Evolutionary conservation across 2,113 vertebrate species (phyloP), one percentile per base, ranked within the genome.

Genomic region (Lutjanus erythropterus): DNA sequence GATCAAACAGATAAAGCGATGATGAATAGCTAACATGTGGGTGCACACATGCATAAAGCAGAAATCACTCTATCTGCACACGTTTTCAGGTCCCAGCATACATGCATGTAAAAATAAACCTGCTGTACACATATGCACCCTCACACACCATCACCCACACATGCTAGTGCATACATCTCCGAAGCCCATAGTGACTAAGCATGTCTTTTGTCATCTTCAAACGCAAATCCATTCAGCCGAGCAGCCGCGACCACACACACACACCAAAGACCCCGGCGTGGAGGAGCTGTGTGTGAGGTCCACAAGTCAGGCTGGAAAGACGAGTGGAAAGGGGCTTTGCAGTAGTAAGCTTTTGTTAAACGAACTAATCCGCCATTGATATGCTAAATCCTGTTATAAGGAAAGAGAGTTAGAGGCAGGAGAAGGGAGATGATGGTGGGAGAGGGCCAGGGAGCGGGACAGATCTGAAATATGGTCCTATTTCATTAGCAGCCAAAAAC

Each of bases 311-410:
- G 68, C 90, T 92, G 86, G 85, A 89, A 81, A 78, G 88, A 90
- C 78, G 83, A 93, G 90, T 91, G 90, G 87, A 93, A 94, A 92
- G 81, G 77, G 78, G 89, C 90, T 93, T 93, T 94, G 91, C 89
- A 70, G 81, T 83, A 75, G 84, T 92, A 93, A 92, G 91, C 92
- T 93, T 92, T 93, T 92, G 91, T 91, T 90, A 90, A 92, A 92
- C 76, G 71, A 83, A 75, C 84, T 94, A 93, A 93, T 93, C 92
- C 78, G 64, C 86, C 83, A 93, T 93, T 93, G 92, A 95, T 93
- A 94, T 92, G 93, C 73, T 90, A 93, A 94, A 93, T 92, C 89
- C 85, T 89, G 89, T 91, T 90, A 88, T 80, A 85, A 84, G 84
- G 68, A 92, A 81, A 84, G 79, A 84, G 65, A 85, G 68, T 42